phyloP scores from a whole-genome alignment of 2,888 invertebrate species.

The Deilephila elpenor region DNA sequence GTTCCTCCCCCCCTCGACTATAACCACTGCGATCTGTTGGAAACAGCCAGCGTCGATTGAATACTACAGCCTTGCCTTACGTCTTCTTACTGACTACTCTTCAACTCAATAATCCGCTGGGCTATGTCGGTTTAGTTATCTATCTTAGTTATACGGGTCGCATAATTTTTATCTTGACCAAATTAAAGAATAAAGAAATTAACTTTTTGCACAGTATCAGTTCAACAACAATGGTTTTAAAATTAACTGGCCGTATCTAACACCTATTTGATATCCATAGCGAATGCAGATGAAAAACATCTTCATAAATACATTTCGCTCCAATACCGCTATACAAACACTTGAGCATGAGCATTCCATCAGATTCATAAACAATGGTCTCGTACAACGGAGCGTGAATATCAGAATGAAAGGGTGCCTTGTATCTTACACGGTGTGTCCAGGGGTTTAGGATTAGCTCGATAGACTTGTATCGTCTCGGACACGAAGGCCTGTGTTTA shows the following conservation, averaged over 20 bases:
- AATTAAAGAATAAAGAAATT: no score
- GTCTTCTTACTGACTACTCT: no score
- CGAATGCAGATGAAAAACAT: background rate
- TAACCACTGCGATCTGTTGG: no score
- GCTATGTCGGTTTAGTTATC: no score
- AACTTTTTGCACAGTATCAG: no score
- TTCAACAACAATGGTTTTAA: background rate
- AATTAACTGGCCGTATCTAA: background rate
- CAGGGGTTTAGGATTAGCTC: background rate
- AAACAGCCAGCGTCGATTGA: no score
- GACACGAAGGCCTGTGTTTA: background rate
- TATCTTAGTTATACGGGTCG: no score
- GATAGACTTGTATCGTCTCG: background rate
- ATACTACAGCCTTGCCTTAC: no score
- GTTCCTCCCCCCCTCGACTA: no score
- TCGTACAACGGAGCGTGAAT: conserved; percentile 8
- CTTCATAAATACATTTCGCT: background rate
- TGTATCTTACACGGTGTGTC: background rate
- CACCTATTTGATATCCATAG: background rate
- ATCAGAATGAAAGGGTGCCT: conserved; percentile 2
- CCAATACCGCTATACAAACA: conserved; percentile 7
- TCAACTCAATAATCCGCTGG: no score
- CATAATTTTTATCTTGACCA: no score
- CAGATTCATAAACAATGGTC: background rate
- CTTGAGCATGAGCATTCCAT: conserved; percentile 10